Evolutionary conservation across 1,140 invertebrate genomes (phyloP).

Genomic region (Diachasmimorpha longicaudata): DNA sequence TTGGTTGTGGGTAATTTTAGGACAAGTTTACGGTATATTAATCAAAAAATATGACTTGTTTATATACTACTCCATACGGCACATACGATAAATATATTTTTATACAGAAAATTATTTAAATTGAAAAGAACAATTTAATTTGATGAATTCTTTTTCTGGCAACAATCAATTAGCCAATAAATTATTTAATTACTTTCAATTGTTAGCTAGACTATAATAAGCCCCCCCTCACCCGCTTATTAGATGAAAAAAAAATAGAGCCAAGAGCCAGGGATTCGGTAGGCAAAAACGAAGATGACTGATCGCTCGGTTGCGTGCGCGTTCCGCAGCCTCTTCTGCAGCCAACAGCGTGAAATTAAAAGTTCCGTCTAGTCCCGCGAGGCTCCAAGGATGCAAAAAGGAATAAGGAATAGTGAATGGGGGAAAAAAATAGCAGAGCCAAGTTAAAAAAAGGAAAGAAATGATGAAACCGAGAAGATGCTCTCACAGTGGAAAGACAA

Average conservation of each 20-base stretch:
- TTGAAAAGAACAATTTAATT: no score
- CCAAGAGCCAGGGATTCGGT: neutral
- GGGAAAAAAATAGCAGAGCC: neutral
- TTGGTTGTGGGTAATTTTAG: no score
- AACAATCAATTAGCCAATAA: no score
- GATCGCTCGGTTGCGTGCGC: constrained; percentile 34
- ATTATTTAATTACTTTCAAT: no score
- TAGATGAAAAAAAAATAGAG: neutral
- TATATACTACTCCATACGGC: no score
- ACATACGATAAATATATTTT: no score
- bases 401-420: constrained; percentile 23
- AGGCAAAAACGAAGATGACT: constrained; percentile 34
- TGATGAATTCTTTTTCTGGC: no score
- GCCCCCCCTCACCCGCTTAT: neutral
- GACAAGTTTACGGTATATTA: no score
- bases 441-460: neutral
- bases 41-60: no score
- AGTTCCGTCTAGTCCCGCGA: constrained; percentile 33
- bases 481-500: constrained; percentile 13
- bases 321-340: constrained; percentile 30
- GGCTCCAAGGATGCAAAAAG: constrained; percentile 28
- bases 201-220: neutral
- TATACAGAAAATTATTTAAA: no score
- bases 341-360: constrained; percentile 38
- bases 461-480: constrained; percentile 16